Evolutionary conservation across 2,888 invertebrate genomes (phyloP).

Genomic region (Caenorhabditis zanzibari): DNA sequence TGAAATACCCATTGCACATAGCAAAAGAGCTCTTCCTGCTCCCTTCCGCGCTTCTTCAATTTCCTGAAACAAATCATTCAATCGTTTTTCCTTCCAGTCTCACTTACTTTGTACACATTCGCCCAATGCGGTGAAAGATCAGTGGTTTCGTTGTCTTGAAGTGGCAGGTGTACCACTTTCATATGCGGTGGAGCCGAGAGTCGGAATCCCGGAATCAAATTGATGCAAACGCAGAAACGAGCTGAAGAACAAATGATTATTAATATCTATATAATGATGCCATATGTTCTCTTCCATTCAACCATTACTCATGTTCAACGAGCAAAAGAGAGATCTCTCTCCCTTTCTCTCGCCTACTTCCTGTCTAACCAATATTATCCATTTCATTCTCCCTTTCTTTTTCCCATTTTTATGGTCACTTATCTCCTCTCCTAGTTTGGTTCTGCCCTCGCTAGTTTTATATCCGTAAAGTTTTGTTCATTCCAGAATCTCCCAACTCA

Average conservation of each 20-base stretch:
- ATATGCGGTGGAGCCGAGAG: constrained; percentile 72
- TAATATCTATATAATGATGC: not conserved
- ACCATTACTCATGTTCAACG: constrained; percentile 20
- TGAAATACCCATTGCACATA: constrained; percentile 79
- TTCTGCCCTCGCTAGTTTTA: constrained; percentile 26
- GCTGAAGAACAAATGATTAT: constrained; percentile 64
- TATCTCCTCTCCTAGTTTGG: constrained; percentile 24
- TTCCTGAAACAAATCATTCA: constrained; percentile 62
- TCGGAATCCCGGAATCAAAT: constrained; percentile 76
- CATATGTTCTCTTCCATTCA: constrained; percentile 17
- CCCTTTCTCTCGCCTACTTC: constrained; percentile 37
- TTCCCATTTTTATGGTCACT: constrained; percentile 40
- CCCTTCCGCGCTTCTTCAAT: constrained; percentile 75
- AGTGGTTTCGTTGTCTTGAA: constrained; percentile 75
- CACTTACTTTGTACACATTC: constrained; percentile 72
- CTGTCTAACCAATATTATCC: constrained; percentile 40
- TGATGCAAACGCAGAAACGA: constrained; percentile 75
- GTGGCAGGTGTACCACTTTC: constrained; percentile 74
- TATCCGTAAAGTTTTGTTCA: constrained; percentile 17
- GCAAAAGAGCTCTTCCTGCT: constrained; percentile 74
- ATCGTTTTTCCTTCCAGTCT: too few relatives aligned
- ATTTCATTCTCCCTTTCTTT: constrained; percentile 29
- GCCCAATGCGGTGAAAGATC: constrained; percentile 75
- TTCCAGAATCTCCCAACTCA: constrained; percentile 54
- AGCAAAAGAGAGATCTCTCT: constrained; percentile 26